A percentile compares a stretch with the other conserved stretches of the same genome.
These are phyloP conservation scores for Sarcophilus harrisii DNA, from an alignment of 2,797 vertebrate genomes.

Conservation along the genomic window DNA sequence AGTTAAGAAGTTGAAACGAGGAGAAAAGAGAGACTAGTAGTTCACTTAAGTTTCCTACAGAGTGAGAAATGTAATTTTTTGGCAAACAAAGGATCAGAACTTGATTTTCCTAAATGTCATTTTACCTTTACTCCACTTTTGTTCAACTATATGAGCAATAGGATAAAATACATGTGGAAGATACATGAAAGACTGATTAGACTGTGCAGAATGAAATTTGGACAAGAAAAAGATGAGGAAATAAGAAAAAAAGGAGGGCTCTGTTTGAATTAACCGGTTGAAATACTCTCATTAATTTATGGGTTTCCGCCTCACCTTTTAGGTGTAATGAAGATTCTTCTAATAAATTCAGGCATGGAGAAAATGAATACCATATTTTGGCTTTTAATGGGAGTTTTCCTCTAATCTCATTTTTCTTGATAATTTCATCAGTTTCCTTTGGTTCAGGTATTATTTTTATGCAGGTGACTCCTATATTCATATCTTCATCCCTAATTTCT, in stretches of 20 bases:
- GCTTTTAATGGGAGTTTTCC: background rate
- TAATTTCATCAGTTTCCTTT: background rate
- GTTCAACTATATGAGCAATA: background rate
- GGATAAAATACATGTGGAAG: background rate
- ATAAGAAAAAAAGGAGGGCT: background rate
- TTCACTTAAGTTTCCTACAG: background rate
- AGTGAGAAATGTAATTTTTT: background rate
- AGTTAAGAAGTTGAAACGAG: slow-evolving; percentile 24
- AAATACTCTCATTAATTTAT: background rate
- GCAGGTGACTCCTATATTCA: background rate
- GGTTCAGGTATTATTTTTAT: background rate
- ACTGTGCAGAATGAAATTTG: background rate
- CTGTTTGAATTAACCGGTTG: background rate
- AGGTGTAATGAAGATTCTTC: background rate
- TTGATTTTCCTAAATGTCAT: background rate
- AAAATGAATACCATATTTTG: background rate
- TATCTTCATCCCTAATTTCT: too few species aligned
- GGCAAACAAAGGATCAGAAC: background rate
- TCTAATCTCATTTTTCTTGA: background rate
- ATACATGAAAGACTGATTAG: background rate
- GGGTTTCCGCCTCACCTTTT: background rate
- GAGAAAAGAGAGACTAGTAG: background rate
- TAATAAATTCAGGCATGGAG: background rate
- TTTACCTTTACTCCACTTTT: background rate
- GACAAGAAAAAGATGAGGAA: background rate